Base-by-base conservation (phyloP, 2,888 invertebrate species). In the Sisyra terminalis region DNA sequence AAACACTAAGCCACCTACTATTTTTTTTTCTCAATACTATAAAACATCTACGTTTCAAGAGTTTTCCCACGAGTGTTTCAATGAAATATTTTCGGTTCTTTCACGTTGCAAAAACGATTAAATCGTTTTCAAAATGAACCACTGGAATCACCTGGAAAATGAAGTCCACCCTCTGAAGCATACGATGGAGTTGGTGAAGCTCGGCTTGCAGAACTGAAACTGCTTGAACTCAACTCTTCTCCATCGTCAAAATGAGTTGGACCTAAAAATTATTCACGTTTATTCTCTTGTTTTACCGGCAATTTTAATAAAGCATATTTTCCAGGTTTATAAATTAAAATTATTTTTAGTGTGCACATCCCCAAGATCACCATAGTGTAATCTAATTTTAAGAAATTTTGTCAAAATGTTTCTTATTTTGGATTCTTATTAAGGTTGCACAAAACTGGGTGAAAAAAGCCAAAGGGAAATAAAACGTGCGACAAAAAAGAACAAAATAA, bases 191-290 rank as follows among this genome's bases (percentile, higher is more conserved):
- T 81, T 17, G 85, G 82, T 13, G 84, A 86, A 10, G 82, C 80
- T 42, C 84, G 73, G 53, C 84, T 84, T 9, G 80, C 75, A 1
- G 85, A 84, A 57, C 85, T 86, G 54, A 86, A 81, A 59, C 85
- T 86, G 60, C 85, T 86, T 29, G 85, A 79, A 57, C 86, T 86
- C 40, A 85, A 63, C 56, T 86, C 85, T 57, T 86, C 85, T 39
- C 71, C 73, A 51, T 80, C 77, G 44, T 53, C 53, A 46, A 69
- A 69, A 45, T 73, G 81, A 51, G 73, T 73, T 24, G 78, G 18
- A 50, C 70, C 71, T 67, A 60, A 37, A 29, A 40, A 31, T n/a
- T 15, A 34, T 43, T 40, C 3, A 16, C 17, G 42, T 15, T 18
- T 16, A 40, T 11, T 29, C 7, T 8, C 7, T 29, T 7, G 9